Evolutionary conservation across 2,797 vertebrate genomes (phyloP), one percentile per base, ranked within the genome.

Genomic region (Oreonectes daqikongensis): DNA sequence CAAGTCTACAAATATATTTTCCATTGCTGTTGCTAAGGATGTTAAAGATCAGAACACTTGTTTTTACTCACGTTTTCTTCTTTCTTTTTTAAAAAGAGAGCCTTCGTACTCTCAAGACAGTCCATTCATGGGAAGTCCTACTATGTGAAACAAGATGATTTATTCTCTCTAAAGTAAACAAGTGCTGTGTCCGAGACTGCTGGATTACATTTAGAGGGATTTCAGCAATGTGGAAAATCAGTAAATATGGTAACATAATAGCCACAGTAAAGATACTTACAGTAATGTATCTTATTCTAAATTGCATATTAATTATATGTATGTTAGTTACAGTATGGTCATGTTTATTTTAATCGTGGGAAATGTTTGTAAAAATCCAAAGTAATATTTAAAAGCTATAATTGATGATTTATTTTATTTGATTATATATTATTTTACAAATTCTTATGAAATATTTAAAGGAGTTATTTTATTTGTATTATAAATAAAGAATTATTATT

Each of bases 1-100:
- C 74, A 73, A 53, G 38, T 28, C 50, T 65, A 50, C 75, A 79
- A 81, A 81, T 81, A 84, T 71, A 60, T 46, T 74, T 53, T 61
- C 63, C 57, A 60, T 76, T 69, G 57, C 52, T 30, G 61, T 75
- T 42, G 40, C 64, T 73, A 63, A 52, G 20, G 42, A 52, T 44
- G 15, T 52, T 20, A 26, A 30, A 66, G 30, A 72, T 60, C 10
- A 60, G 75, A 17, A 50, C 35, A 18, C 35, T 61, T 44, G 26
- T 32, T 60, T 60, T 70, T 17, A 46, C 40, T 12, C 11, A 18
- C 40, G 42, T 59, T 30, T 55, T 64, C 11, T 0, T 26, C 73
- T n/a, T n/a, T n/a, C 74, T 69, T 35, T 55, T 63, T 38, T 46
- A n/a, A 64, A 64, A 15, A 57, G 17, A 17, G 15, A 68, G 14